Evolutionary conservation across 2,113 vertebrate species (phyloP).

Genomic region (Entosphenus tridentatus): DNA sequence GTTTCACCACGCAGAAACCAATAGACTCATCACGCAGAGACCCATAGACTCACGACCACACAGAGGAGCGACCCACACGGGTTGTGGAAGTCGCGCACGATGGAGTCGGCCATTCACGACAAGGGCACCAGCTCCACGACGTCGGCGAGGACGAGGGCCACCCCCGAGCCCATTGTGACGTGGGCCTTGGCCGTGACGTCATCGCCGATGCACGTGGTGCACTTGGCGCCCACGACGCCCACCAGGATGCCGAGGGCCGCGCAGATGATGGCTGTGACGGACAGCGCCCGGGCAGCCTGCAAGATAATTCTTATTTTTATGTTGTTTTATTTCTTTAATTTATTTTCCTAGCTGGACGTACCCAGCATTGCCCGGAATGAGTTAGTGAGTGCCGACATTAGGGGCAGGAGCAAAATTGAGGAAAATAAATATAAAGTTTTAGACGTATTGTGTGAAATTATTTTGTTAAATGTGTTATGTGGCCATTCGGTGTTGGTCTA

Average conservation of each 20-base stretch:
- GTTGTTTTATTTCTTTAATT: no score
- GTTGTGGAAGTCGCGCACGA: conserved; percentile 57
- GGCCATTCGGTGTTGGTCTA: no score
- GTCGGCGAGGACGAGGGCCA: conserved; percentile 22
- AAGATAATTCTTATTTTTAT: conserved; percentile 14
- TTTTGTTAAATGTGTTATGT: no score
- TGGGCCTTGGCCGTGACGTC: background rate
- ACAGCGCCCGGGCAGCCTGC: conserved; percentile 48
- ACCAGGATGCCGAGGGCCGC: conserved; percentile 34
- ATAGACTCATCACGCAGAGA: no score
- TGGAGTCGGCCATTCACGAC: conserved; percentile 40
- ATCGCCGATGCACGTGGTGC: conserved; percentile 19
- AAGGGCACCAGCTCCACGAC: conserved; percentile 39
- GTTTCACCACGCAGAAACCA: no score
- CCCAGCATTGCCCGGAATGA: no score
- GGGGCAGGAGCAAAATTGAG: no score
- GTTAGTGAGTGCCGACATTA: no score
- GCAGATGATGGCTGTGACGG: conserved; percentile 33
- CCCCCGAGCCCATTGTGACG: conserved; percentile 19
- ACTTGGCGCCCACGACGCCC: conserved; percentile 47
- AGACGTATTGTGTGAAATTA: no score
- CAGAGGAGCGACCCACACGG: conserved; percentile 14
- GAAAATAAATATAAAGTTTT: no score
- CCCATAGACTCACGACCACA: no score
- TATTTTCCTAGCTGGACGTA: no score